These are phyloP conservation scores for Ichneumoninae sp. DNA, from an alignment of 2,888 invertebrate species.

Conservation along the genomic window DNA sequence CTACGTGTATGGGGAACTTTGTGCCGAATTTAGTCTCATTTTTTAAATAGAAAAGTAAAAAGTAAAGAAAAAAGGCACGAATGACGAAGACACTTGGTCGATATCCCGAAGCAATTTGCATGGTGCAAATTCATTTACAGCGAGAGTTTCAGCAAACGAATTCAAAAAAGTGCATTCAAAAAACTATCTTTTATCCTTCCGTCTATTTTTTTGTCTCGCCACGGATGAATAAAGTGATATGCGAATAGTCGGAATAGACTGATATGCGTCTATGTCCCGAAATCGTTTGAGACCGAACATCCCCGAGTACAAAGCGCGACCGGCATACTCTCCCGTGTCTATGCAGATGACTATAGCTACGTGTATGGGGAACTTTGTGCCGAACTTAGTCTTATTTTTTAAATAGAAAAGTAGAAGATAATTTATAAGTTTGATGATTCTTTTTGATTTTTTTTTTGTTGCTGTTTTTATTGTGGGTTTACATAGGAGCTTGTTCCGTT, in stretches of 20 bases:
- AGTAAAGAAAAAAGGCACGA: not conserved
- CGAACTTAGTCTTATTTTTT: not conserved
- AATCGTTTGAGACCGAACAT: constrained; percentile 33
- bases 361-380: constrained; percentile 1
- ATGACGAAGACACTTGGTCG: constrained; percentile 25
- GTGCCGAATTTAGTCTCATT: not conserved
- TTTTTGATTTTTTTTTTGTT: not conserved
- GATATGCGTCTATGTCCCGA: not conserved
- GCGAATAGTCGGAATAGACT: not conserved
- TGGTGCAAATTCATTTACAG: constrained; percentile 52
- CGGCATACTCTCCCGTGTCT: constrained; percentile 13
- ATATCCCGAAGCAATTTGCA: constrained; percentile 56
- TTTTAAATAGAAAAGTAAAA: not conserved
- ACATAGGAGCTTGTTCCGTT: not conserved
- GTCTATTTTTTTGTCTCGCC: not conserved
- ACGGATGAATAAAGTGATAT: not conserved
- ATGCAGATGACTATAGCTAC: constrained; percentile 7
- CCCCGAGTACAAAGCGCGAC: constrained; percentile 19
- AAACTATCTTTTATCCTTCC: not conserved
- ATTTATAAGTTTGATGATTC: not conserved
- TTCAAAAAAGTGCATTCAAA: not conserved
- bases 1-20: not conserved
- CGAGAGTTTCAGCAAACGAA: not conserved
- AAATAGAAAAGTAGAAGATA: not conserved
- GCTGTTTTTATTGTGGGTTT: not conserved